A percentile compares a stretch with the other conserved stretches of the same genome.
These are phyloP conservation scores for Eupelmus urozonus DNA, from an alignment of 2,888 invertebrate species.

Conservation along the genomic window DNA sequence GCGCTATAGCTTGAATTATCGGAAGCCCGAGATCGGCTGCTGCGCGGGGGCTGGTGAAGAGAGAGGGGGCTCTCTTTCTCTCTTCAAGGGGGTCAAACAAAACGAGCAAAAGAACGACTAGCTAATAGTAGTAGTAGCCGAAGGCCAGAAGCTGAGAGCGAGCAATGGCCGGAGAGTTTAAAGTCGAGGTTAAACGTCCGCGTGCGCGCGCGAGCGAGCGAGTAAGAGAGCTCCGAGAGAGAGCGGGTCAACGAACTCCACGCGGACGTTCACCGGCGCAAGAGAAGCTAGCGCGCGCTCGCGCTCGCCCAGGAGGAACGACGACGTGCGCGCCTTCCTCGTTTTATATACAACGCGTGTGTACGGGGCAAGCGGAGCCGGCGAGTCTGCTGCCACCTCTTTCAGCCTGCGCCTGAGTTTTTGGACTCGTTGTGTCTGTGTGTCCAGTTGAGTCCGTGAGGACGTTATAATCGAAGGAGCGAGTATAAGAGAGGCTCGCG, in stretches of 20 bases:
- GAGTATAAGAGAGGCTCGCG: too few species aligned
- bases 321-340: constrained; percentile 6
- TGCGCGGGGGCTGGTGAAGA: too few species aligned
- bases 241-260: constrained; percentile 71
- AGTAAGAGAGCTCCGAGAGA: neutral
- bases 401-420: neutral
- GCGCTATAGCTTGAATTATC: neutral
- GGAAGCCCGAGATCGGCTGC: constrained; percentile 3
- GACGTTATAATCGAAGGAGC: neutral
- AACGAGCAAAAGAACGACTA: neutral
- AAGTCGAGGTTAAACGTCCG: constrained; percentile 56
- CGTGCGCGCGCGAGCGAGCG: constrained; percentile 14
- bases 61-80: neutral
- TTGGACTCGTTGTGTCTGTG: neutral
- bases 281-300: constrained; percentile 7
- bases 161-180: constrained; percentile 46
- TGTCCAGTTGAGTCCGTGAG: neutral
- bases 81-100: constrained; percentile 17
- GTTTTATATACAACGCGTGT: neutral
- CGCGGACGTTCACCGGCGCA: constrained; percentile 75
- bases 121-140: neutral
- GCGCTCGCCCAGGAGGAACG: constrained; percentile 49
- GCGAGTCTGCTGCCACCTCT: constrained; percentile 29
- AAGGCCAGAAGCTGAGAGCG: constrained; percentile 29
- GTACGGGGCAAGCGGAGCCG: neutral